phyloP scores from a whole-genome alignment of 1,140 invertebrate genomes.

The Trypoxylus dichotomus region DNA sequence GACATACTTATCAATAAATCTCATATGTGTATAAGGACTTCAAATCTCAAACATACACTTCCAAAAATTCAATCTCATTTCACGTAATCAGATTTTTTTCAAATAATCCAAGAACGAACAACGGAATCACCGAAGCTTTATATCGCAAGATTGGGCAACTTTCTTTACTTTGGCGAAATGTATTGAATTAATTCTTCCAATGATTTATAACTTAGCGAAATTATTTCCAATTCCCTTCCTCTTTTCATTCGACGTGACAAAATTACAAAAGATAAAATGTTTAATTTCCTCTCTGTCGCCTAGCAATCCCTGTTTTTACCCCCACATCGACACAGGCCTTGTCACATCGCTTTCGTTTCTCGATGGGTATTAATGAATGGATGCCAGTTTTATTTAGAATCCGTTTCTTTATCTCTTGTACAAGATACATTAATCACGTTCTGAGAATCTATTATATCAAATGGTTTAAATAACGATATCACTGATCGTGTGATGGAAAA shows the following conservation, averaged over 20 bases:
- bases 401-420: not conserved
- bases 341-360: not conserved
- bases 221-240: slow-evolving; percentile 2
- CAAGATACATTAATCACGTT: not conserved
- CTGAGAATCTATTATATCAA: not conserved
- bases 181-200: slow-evolving; percentile 1
- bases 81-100: too few relatives aligned
- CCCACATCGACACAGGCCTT: not conserved
- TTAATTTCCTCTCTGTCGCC: not conserved
- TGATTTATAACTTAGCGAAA: slow-evolving; percentile 2
- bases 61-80: too few relatives aligned
- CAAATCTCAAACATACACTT: too few relatives aligned
- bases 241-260: not conserved
- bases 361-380: slow-evolving; percentile 4
- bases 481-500: too few relatives aligned
- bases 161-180: slow-evolving; percentile 2
- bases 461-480: too few relatives aligned
- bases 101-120: too few relatives aligned
- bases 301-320: not conserved
- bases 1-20: too few relatives aligned
- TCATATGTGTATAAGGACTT: too few relatives aligned
- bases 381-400: not conserved
- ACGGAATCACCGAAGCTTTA: too few relatives aligned
- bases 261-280: slow-evolving; percentile 14
- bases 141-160: not conserved